Evolutionary conservation across 2,797 vertebrate species (phyloP), one percentile per base, ranked within the genome.

Genomic region (Xerus rutilus): DNA sequence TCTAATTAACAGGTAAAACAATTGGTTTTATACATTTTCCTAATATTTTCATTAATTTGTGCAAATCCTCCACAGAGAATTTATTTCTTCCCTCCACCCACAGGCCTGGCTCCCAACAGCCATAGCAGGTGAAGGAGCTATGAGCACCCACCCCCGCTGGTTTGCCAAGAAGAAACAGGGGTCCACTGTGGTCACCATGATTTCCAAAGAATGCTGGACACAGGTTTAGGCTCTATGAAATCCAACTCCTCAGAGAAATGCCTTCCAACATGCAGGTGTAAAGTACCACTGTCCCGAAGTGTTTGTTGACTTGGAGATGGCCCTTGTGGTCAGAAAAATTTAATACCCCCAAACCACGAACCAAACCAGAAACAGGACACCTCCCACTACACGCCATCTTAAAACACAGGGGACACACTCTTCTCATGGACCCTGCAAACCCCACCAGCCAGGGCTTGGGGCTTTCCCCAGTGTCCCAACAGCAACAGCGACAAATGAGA

Each of bases 241-340:
- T 87, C 57, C 65, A 47, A 28, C 45, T 18, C 69, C 91, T 92
- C 93, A 83, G 67, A 92, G 49, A 28, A 78, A 62, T 0, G 7
- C 67, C 43, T 92, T 89, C 76, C 74, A 32, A 0, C 8, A 3
- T 67, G 77, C 89, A 47, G 49, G 54, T 5, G 52, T 25, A 21
- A 89, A 78, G 35, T 25, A 73, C 32, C 1, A 21, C 52, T 15
- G 49, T n/a, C 32, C 30, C 69, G 15, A 74, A 59, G 64, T 43
- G 43, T 49, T 89, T 70, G 3, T 87, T 72, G 96, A 95, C 94
- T 20, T 90, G 85, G 52, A 94, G n/a, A 64, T 15, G 69, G 2
- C 18, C 30, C 23, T 1, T 21, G 76, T 73, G 15, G 2, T 73
- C 28, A 47, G 65, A n/a, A 62, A 3, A 7, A 49, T 5, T 21